Evolutionary conservation across 2,113 vertebrate species (phyloP), one percentile per base, ranked within the genome.

Genomic region (Saccopteryx bilineata): DNA sequence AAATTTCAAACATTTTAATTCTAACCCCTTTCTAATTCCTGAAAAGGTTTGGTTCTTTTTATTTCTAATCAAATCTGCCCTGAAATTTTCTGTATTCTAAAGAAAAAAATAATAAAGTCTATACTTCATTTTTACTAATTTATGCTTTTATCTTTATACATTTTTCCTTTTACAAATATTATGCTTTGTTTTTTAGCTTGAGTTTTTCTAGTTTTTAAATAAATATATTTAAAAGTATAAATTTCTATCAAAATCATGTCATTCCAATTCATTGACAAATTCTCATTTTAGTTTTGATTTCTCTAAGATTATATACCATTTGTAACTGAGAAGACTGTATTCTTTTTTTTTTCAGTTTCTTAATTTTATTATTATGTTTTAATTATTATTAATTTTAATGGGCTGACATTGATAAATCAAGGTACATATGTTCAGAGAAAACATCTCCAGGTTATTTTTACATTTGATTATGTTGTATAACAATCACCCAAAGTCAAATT

Each of bases 31-130:
- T 90, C 63, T 71, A 63, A 85, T 80, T 79, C 12, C 86, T 78
- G 19, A 85, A 88, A 71, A 88, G 1, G 6, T 85, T 78, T 68
- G 80, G 26, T 3, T 50, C 85, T 14, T 87, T 72, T 48, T 75
- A 75, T 75, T 63, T 83, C 69, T 85, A 28, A 60, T 85, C 1
- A 83, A 0, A 33, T 61, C 79, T 87, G 14, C 60, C 24, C n/a
- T 94, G 15, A 72, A 92, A 13, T 78, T 85, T 85, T 81, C 18
- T 86, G 65, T 26, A 72, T 65, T 89, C 78, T 84, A 52, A 82
- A 54, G 6, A 26, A 31, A 86, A 24, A 82, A 46, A 15, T 18
- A 13, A 82, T 66, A 48, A 50, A 76, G 8, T 54, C 46, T 81
- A 10, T 5, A 66, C 7, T 28, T 94, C 31, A n/a, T 86, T 31